A percentile compares a stretch with the other conserved stretches of the same genome.
Conservation (phyloP, 2,888 invertebrate genomes). For the Eugnorisma glareosa region DNA sequence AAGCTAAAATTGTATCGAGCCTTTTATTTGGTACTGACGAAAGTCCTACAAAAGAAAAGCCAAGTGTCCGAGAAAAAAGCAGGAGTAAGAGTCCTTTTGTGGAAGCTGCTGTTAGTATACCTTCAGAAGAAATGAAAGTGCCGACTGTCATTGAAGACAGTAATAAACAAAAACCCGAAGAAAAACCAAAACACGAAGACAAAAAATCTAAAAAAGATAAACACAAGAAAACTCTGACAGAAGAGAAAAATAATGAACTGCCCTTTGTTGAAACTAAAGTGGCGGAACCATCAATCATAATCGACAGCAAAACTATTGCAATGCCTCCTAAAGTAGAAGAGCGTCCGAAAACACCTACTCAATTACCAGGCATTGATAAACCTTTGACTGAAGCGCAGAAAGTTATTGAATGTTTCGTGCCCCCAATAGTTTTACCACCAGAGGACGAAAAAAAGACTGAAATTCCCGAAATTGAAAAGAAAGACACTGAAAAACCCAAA, state of each 20-base stretch:
- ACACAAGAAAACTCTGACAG: slow-evolving; percentile 25
- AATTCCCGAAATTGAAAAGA: slow-evolving; percentile 6
- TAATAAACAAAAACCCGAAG: slow-evolving; percentile 2
- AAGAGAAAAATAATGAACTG: slow-evolving; percentile 27
- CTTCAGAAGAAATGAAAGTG: slow-evolving; percentile 15
- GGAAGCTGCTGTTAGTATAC: neutral
- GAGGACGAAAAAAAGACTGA: slow-evolving; percentile 37
- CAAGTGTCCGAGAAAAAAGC: neutral
- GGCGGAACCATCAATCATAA: neutral
- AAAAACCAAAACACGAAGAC: slow-evolving; percentile 22
- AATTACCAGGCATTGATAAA: slow-evolving; percentile 7
- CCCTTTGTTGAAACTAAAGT: slow-evolving; percentile 2
- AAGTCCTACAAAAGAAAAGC: neutral
- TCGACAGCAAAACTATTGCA: slow-evolving; percentile 16
- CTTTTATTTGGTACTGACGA: slow-evolving; percentile 41
- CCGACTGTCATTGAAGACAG: slow-evolving; percentile 4
- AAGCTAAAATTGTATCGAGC: slow-evolving; percentile 42
- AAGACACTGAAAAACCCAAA: slow-evolving; percentile 28
- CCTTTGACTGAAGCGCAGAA: slow-evolving; percentile 27
- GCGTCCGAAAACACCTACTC: neutral
- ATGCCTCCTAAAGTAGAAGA: slow-evolving; percentile 1
- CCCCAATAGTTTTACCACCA: slow-evolving; percentile 15
- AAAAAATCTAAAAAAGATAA: slow-evolving; percentile 33
- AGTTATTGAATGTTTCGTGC: slow-evolving; percentile 13
- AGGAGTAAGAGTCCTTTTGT: slow-evolving; percentile 15